Percentiles rank a stretch among this genome's conserved stretches.
Conservation (phyloP, 2,113 vertebrate species). For the Gasterosteus nipponicus region DNA sequence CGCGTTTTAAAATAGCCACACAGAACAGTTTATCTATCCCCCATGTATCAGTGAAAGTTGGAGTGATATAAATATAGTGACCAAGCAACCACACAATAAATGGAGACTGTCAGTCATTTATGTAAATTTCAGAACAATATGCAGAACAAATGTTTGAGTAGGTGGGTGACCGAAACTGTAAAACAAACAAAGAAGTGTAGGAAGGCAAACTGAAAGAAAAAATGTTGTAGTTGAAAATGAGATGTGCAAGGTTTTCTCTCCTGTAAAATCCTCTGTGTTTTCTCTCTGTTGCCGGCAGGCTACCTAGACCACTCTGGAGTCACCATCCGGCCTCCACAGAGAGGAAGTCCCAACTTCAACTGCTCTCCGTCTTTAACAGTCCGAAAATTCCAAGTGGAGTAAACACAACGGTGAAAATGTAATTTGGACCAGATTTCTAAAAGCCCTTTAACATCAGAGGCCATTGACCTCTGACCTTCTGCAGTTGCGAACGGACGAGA, state of each 20-base stretch:
- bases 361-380: not conserved
- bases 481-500: not conserved
- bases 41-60: not conserved
- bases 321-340: not conserved
- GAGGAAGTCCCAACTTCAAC: not conserved
- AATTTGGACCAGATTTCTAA: not conserved
- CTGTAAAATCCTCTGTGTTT: not conserved
- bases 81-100: not conserved
- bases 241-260: not conserved
- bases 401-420: slow-evolving; percentile 66
- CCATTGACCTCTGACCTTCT: not conserved
- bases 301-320: slow-evolving; percentile 36
- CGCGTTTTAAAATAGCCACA: too few relatives aligned
- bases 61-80: not conserved
- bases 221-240: not conserved
- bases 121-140: slow-evolving; percentile 40
- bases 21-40: not conserved
- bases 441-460: not conserved
- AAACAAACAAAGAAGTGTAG: not conserved
- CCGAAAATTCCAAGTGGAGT: not conserved
- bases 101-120: not conserved
- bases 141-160: not conserved
- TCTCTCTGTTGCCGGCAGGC: slow-evolving; percentile 39
- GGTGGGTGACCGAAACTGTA: not conserved
- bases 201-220: not conserved